Evolutionary conservation across 2,888 invertebrate species (phyloP).

Genomic region (Tetropium fuscum): DNA sequence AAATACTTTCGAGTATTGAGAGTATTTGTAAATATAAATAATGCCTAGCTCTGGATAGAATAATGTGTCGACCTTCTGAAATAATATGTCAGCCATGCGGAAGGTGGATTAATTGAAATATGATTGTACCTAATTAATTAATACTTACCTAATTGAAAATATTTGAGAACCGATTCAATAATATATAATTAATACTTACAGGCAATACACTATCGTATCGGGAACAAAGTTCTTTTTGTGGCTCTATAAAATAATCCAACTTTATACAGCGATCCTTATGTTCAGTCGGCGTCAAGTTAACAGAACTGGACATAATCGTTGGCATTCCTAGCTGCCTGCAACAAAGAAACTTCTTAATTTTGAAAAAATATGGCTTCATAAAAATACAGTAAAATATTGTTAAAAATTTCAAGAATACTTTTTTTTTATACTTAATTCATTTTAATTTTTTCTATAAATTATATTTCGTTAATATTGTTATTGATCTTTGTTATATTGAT

Average conservation of each 20-base stretch:
- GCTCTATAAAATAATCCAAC: conserved; percentile 76
- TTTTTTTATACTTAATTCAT: too few relatives aligned
- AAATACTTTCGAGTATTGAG: too few relatives aligned
- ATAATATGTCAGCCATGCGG: too few relatives aligned
- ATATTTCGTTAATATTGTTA: background rate
- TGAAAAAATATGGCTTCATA: background rate
- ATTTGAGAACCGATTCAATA: too few relatives aligned
- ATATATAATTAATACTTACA: conserved; percentile 69
- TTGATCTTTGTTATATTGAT: too few relatives aligned
- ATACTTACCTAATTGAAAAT: too few relatives aligned
- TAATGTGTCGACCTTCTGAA: too few relatives aligned
- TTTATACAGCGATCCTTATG: conserved; percentile 78
- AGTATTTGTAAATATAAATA: too few relatives aligned
- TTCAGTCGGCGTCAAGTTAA: conserved; percentile 61
- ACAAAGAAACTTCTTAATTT: conserved; percentile 44
- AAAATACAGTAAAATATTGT: background rate
- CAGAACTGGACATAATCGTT: conserved; percentile 57
- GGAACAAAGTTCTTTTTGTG: conserved; percentile 81
- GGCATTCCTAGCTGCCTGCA: conserved; percentile 65
- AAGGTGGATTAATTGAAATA: too few relatives aligned
- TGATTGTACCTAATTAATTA: too few relatives aligned
- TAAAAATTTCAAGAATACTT: background rate
- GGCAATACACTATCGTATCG: conserved; percentile 78
- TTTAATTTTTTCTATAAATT: too few relatives aligned
- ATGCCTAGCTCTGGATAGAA: too few relatives aligned